Evolutionary conservation across 2,113 vertebrate genomes (phyloP), one percentile per base, ranked within the genome.

Genomic region (Glaucomys volans): DNA sequence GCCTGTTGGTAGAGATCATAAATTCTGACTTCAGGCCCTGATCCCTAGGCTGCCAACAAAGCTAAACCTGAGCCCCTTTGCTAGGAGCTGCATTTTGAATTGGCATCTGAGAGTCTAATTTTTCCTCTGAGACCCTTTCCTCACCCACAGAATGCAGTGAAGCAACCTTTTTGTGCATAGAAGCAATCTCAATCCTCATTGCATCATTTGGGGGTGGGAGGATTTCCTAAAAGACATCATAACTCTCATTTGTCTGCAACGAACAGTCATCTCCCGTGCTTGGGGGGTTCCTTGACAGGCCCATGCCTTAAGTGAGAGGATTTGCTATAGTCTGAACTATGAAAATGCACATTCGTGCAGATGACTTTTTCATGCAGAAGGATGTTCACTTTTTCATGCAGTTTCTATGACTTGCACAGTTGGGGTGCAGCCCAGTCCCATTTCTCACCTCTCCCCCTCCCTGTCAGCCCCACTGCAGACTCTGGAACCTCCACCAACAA

Each of bases 1-100:
- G 96, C 85, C 96, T 93, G 79, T 96, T 94, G 50, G 66, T 95
- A 30, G 97, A 98, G 93, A 97, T 97, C 90, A 0, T 98, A 97
- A 96, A 96, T 97, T 97, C 84, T 96, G 75, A 93, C 85, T 92
- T 95, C 91, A 72, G 97, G 93, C 92, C 44, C 50, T 85, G 18
- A 13, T 64, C 47, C 67, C 35, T 37, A 64, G 40, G 47, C 82
- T 83, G 42, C 59, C 74, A 17, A 28, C 62, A 11, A 8, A 62
- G 82, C 59, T 62, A 40, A 64, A 52, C 62, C 8, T 40, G 24
- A 75, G n/a, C 12, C 37, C 30, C n/a, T 95, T 85, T 54, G 20
- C 57, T 76, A 44, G 47, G 47, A 83, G 35, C 75, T 32, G 7
- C 44, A 3, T 32, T 90, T 84, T 54, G 26, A 87, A 42, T 57